Evolutionary conservation across 2,888 invertebrate species (phyloP), one percentile per base, ranked within the genome.

Genomic region (Heterodera filipjevi): DNA sequence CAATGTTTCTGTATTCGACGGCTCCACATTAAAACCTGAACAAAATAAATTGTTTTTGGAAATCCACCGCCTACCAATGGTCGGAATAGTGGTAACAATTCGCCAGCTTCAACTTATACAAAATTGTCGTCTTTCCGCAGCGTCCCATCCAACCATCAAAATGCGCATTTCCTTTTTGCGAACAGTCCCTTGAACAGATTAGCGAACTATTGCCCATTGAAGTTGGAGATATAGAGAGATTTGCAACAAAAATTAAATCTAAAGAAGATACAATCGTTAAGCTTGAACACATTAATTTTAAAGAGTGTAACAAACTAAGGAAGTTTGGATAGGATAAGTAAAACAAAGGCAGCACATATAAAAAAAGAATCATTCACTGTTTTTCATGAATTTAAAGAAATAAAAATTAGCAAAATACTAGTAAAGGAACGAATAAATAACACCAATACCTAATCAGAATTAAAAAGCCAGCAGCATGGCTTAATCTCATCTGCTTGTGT

Each of bases 21-120:
- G 95, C 92, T 96, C 96, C 91, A 96, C 96, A 92, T 96, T 96
- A 92, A 96, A 96, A 90, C 96, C 95, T 95, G 91, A 91, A 71
- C 19, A 44, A 53, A 10, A 10, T 39, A 72, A 72, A 35, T 39
- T 72, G 22, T 22, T 22, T 72, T 39, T 3, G 27, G 59, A 19
- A 35, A 30, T 8, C 49, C 49, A 3, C 2, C n/a, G 72, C 39
- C 30, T 91, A 95, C 95, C 97, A 92, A 98, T 98, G 89, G 97
- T 98, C 90, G 98, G 98, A 92, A 98, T 98, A 90, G 98, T 98
- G 91, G 97, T 97, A 91, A 98, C 97, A 93, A 97, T 97, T 94
- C 98, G 97, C 97, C 93, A 98, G 93, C 93, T 98, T 98, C 91
- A 98, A 93, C 94, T 98, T 98, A 93, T 97, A 97, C 92, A 98